Conservation (phyloP, 2,797 vertebrate genomes). For the Lagothrix lagotricha region DNA sequence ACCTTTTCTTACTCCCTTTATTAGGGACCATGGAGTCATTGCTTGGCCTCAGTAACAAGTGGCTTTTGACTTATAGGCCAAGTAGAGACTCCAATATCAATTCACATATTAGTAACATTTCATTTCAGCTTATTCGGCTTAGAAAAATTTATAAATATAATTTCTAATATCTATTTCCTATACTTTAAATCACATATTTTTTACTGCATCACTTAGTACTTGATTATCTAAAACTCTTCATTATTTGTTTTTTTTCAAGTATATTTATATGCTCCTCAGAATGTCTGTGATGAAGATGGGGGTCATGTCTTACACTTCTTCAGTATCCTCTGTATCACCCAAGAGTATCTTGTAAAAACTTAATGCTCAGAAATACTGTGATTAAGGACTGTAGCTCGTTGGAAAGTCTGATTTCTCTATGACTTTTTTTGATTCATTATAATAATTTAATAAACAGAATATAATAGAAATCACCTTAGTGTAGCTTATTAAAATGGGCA, state of each 20-base stretch:
- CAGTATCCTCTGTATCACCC: background rate
- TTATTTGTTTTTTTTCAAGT: background rate
- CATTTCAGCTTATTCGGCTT: background rate
- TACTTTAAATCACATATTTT: background rate
- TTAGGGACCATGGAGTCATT: background rate
- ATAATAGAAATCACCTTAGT: background rate
- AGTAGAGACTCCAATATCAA: background rate
- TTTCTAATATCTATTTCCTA: background rate
- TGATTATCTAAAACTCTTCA: background rate
- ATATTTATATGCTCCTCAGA: background rate
- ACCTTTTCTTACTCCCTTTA: background rate
- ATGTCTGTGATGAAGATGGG: background rate
- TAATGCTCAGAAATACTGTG: background rate
- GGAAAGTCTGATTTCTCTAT: background rate
- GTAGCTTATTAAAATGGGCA: background rate
- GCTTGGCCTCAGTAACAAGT: background rate
- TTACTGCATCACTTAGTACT: background rate
- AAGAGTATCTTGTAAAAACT: background rate
- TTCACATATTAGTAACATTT: background rate
- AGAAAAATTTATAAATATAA: background rate
- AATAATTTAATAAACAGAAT: conserved; percentile 1
- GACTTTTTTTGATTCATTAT: background rate
- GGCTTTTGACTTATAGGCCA: background rate
- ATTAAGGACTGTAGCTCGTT: background rate
- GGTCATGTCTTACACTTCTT: background rate